These are phyloP conservation scores for Gortyna flavago DNA, from an alignment of 2,888 invertebrate species.

Conservation along the genomic window DNA sequence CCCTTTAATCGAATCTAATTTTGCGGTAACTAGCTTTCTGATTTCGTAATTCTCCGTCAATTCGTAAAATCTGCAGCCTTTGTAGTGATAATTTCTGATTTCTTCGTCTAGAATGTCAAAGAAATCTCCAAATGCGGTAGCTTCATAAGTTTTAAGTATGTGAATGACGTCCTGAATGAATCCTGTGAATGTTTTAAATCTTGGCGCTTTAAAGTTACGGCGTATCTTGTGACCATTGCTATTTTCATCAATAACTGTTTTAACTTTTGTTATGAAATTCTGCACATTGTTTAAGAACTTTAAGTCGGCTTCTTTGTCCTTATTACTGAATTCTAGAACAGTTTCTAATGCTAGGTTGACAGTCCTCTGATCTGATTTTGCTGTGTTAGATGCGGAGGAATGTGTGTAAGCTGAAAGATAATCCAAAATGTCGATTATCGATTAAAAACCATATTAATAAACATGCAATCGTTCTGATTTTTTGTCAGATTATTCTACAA, in stretches of 20 bases:
- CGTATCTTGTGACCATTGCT: background rate
- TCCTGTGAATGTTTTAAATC: slow-evolving; percentile 67
- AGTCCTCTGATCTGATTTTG: background rate
- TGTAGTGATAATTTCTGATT: slow-evolving; percentile 72
- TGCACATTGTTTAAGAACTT: slow-evolving; percentile 27
- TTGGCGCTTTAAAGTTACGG: slow-evolving; percentile 19
- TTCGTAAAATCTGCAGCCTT: slow-evolving; percentile 72
- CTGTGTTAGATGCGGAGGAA: background rate
- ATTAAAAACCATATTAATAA: no score
- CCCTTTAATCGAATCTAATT: slow-evolving; percentile 64
- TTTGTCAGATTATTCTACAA: no score
- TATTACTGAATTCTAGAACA: slow-evolving; percentile 11
- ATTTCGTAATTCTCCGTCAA: slow-evolving; percentile 63
- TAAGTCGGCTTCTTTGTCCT: slow-evolving; percentile 22
- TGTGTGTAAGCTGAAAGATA: slow-evolving; percentile 18
- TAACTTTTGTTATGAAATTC: slow-evolving; percentile 37
- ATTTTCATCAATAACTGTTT: slow-evolving; percentile 24
- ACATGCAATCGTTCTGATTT: no score
- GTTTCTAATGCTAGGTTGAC: slow-evolving; percentile 22
- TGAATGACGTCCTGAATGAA: slow-evolving; percentile 69
- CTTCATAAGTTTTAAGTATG: slow-evolving; percentile 67
- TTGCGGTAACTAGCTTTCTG: slow-evolving; percentile 64
- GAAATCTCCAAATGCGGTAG: slow-evolving; percentile 71
- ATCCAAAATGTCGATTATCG: no score
- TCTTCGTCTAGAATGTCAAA: slow-evolving; percentile 69